A percentile compares a stretch with the other conserved stretches of the same genome.
These are phyloP conservation scores for Andrena minutula DNA, from an alignment of 2,888 invertebrate species.

Conservation along the genomic window DNA sequence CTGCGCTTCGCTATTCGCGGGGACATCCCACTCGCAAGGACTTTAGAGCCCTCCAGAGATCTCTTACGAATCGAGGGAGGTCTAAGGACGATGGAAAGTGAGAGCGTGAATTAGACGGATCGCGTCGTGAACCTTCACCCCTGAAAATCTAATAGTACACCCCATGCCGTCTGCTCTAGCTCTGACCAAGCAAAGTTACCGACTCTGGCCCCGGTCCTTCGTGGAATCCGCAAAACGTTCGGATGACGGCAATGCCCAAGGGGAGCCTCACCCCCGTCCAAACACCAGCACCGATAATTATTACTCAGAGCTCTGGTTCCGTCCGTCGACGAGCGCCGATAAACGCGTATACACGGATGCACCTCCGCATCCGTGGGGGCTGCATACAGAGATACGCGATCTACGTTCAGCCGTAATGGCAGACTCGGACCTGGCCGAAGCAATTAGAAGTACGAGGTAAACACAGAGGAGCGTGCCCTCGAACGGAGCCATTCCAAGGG, in stretches of 20 bases:
- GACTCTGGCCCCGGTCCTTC: constrained; percentile 4
- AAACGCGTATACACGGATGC: constrained; percentile 47
- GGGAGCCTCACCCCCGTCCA: background rate
- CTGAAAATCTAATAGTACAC: background rate
- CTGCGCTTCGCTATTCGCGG: background rate
- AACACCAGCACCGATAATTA: constrained; percentile 70
- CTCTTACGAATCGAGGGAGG: background rate
- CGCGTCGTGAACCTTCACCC: background rate
- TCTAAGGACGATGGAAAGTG: background rate
- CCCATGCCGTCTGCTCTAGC: background rate
- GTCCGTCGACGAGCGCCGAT: constrained; percentile 37
- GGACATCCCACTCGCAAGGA: background rate
- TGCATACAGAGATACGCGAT: constrained; percentile 71
- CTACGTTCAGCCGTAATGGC: constrained; percentile 74
- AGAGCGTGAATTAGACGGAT: background rate
- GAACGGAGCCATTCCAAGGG: constrained; percentile 64
- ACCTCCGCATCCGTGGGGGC: constrained; percentile 35
- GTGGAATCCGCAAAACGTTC: constrained; percentile 39
- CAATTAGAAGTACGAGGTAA: constrained; percentile 84
- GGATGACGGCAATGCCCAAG: background rate
- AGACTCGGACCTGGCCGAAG: constrained; percentile 75
- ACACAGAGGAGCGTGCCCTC: constrained; percentile 79
- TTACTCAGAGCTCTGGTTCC: constrained; percentile 65
- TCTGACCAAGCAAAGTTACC: constrained; percentile 7
- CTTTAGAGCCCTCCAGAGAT: background rate